Conservation (phyloP, 2,113 vertebrate species). For the Eretmodus cyanostictus region DNA sequence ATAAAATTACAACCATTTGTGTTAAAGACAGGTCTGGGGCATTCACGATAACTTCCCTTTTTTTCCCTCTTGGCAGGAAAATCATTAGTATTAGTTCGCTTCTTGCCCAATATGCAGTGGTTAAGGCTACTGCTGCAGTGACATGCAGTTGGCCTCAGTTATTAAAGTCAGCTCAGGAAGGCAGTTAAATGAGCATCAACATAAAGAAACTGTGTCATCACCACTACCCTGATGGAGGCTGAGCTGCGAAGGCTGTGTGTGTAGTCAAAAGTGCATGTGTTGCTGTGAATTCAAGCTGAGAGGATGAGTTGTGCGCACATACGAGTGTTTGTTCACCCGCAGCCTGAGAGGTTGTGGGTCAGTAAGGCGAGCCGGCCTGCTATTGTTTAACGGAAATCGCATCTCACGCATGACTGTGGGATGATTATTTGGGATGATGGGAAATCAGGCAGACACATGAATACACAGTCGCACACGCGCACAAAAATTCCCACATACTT, state of each 20-base stretch:
- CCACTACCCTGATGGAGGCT: not conserved
- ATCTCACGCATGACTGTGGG: conserved; percentile 61
- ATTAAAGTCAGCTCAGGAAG: conserved; percentile 36
- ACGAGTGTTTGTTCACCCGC: not conserved
- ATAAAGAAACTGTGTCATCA: conserved; percentile 30
- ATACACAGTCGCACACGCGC: not conserved
- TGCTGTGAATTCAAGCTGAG: not conserved
- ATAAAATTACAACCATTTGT: conserved; percentile 37
- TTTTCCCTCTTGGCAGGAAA: conserved; percentile 1
- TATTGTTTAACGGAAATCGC: conserved; percentile 62
- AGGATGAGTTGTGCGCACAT: not conserved
- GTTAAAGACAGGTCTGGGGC: conserved; percentile 13
- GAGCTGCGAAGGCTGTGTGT: not conserved
- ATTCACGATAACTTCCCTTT: not conserved
- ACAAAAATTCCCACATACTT: not conserved
- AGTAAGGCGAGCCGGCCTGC: conserved; percentile 29
- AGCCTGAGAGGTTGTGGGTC: conserved; percentile 46
- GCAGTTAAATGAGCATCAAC: conserved; percentile 36
- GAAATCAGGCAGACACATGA: conserved; percentile 26
- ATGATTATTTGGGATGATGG: conserved; percentile 59
- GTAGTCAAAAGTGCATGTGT: not conserved
- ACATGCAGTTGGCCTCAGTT: conserved; percentile 26
- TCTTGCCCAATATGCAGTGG: not conserved
- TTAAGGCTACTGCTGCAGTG: conserved; percentile 14
- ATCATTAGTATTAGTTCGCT: conserved; percentile 22